Conservation (phyloP, 2,797 vertebrate genomes). For the Chelidonichthys spinosus region DNA sequence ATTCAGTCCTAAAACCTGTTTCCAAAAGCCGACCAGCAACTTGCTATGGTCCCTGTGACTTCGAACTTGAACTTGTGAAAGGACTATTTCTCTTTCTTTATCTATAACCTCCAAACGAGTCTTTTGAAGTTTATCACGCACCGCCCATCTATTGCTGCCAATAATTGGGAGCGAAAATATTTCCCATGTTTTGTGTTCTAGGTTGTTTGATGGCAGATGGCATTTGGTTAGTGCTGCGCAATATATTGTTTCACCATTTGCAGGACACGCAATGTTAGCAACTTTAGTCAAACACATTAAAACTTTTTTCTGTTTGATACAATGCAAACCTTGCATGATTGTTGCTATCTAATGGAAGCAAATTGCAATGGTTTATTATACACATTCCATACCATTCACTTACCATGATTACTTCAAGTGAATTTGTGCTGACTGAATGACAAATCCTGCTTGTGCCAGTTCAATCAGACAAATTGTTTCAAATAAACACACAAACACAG, state of each 20-base stretch:
- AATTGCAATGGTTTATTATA: neutral
- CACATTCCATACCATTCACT: neutral
- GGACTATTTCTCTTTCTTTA: neutral
- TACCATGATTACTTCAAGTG: neutral
- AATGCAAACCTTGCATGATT: too few relatives aligned
- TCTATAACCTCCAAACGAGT: constrained; percentile 2
- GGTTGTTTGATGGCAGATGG: neutral
- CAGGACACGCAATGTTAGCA: too few relatives aligned
- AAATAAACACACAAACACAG: constrained; percentile 5
- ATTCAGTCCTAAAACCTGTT: constrained; percentile 6
- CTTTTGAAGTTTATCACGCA: neutral
- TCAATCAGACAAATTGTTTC: neutral
- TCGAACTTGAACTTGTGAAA: neutral
- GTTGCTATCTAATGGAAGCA: neutral
- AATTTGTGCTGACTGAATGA: neutral
- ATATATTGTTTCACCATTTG: too few relatives aligned
- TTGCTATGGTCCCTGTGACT: constrained; percentile 15
- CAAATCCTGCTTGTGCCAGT: neutral
- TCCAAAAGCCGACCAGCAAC: neutral
- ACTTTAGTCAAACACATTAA: too few relatives aligned
- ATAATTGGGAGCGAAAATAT: neutral
- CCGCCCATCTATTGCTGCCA: neutral
- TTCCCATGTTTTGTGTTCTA: neutral
- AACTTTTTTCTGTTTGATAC: too few relatives aligned
- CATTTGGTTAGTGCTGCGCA: neutral